phyloP scores from a whole-genome alignment of 1,140 invertebrate genomes.

The Ylistrum balloti region DNA sequence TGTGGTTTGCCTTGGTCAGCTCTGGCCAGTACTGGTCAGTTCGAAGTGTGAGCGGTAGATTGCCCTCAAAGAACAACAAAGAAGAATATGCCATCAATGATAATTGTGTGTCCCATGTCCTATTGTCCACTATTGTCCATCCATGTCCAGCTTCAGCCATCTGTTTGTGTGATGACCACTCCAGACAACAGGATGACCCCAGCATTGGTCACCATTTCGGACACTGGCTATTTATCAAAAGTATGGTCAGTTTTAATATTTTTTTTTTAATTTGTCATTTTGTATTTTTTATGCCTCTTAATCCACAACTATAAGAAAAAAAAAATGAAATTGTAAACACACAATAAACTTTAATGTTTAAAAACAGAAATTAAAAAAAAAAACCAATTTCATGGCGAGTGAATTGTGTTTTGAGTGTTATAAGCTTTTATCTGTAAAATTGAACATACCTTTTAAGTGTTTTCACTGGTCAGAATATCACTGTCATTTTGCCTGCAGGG shows the following conservation, averaged over 20 bases:
- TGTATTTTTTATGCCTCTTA: not conserved
- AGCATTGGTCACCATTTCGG: not conserved
- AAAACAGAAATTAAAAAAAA: no score
- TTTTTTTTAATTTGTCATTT: not conserved
- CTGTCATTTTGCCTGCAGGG: conserved; percentile 31
- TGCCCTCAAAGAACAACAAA: conserved; percentile 33
- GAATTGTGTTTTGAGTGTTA: no score
- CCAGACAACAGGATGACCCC: conserved; percentile 8
- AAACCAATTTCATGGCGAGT: no score
- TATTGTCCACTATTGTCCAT: conserved; percentile 11
- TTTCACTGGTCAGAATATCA: conserved; percentile 10
- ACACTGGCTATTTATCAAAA: not conserved
- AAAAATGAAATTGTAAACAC: no score
- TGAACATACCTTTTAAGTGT: not conserved
- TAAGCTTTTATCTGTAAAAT: not conserved
- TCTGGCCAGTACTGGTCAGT: not conserved
- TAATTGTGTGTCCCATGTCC: conserved; percentile 16
- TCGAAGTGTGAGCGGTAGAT: not conserved
- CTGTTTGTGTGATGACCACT: conserved; percentile 32
- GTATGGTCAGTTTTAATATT: not conserved
- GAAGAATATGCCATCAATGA: conserved; percentile 38
- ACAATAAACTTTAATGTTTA: no score
- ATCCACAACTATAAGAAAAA: no score
- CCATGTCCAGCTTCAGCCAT: conserved; percentile 21
- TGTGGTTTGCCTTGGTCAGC: conserved; percentile 21